Base-by-base conservation (phyloP, 2,888 invertebrate genomes). In the Temnothorax ravouxi region DNA sequence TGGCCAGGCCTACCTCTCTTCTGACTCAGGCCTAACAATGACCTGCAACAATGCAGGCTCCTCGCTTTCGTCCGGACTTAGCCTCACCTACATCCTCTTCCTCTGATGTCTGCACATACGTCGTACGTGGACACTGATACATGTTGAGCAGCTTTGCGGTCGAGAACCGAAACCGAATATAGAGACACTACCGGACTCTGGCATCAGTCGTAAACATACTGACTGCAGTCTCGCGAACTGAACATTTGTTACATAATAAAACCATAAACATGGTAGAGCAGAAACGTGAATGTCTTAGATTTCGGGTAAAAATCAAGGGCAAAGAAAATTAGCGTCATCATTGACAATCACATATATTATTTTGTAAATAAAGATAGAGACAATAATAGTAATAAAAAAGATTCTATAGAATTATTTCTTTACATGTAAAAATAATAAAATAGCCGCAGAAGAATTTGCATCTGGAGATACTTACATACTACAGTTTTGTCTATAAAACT, bases 1-100 rank as follows among this genome's bases (percentile, higher is more conserved):
- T 88, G 89, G 94, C 93, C 93, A 93, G 91, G 92, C 93, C 94
- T 93, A 92, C 93, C 91, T 92, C 87, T 86, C 87, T 79, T 87
- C 88, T 84, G 84, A 82, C 86, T 87, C 86, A 87, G 87, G 87
- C 87, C 88, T 91, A 90, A 93, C 93, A 93, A 93, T 93, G 93
- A 92, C 89, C 89, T 91, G 91, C 92, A 92, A 93, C 92, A 91
- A 92, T 91, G 89, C 89, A 88, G 83, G 87, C 88, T 87, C 86
- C 89, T 88, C 88, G 84, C 75, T 88, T 84, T 85, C 61, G 79
- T 56, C 81, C 79, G 84, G 72, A 80, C 74, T 87, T 87, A 84
- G 75, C 83, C 88, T 86, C 88, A 84, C 86, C 84, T 90, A 90
- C 87, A 82, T 85, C 71, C 86, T 77, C 85, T 84, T 86, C 77